Base-by-base conservation (phyloP, 2,888 invertebrate species). In the Platypus cylindrus region DNA sequence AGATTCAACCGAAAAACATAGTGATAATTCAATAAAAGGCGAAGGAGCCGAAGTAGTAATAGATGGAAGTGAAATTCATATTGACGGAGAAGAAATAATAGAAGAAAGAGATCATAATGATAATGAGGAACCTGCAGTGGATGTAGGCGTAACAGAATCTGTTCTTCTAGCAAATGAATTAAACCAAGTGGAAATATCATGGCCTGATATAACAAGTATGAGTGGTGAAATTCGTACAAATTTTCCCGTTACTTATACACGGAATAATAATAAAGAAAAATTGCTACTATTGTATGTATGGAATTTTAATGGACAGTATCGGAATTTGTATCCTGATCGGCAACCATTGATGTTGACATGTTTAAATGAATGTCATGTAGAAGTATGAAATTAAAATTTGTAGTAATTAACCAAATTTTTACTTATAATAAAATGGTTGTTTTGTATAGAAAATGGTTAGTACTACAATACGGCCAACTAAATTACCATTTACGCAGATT, bases 391-490 rank as follows among this genome's bases (percentile, higher is more conserved):
- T 18, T 23, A 12, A 22, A 31, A 22, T 23, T 12, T 24, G 4
- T 7, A 24, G 12, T 5, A 11, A 24, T n/a, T 24, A 24, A 12
- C 5, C 7, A 9, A 20, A 20, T n/a, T n/a, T n/a, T 20, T 26
- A 26, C 11, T 8, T n/a, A n/a, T n/a, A n/a, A n/a, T n/a, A n/a
- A n/a, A 8, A 22, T 32, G 17, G 13, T 20, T 26, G 45, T 45
- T 43, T 39, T 48, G 62, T 57, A 20, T 57, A 89, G 85, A 91
- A 90, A 75, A 82, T 90, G 69, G 85, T 90, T 24, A 85, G 84
- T 47, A 83, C 84, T 4, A 76, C 82, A 2, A 73, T 91, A 43
- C 68, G 83, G 26, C 83, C 84, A 14, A 85, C 85, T 9, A 74
- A 75, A 44, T 67, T 86, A 37, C 72, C 78, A 12, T 81, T 71